Percentiles rank a stretch among this genome's conserved stretches.
Evolutionary conservation across 2,797 vertebrate genomes (phyloP).

Genomic region (Ispidina lecontei): DNA sequence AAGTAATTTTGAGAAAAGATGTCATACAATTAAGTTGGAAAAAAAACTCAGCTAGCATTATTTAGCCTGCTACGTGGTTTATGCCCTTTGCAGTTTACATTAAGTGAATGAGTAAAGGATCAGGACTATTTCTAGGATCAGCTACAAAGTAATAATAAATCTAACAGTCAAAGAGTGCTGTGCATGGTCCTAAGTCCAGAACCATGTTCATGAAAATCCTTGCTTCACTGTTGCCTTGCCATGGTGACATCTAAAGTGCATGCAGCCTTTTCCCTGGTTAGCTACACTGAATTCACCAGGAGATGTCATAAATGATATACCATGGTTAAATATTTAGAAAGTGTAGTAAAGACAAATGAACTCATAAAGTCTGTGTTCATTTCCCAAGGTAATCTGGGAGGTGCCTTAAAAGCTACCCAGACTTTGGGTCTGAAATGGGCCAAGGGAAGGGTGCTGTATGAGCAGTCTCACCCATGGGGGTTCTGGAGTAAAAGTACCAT

Average conservation of each 20-base stretch:
- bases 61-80: neutral
- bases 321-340: neutral
- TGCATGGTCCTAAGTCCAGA: neutral
- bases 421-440: neutral
- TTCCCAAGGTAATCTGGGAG: neutral
- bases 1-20: neutral
- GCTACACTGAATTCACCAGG: neutral
- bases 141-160: neutral
- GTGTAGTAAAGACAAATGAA: neutral
- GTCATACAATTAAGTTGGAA: neutral
- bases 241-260: neutral
- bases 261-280: neutral
- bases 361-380: neutral
- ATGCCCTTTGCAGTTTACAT: neutral
- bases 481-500: accelerated
- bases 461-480: accelerated
- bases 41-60: neutral
- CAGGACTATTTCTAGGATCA: neutral
- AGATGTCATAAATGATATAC: neutral
- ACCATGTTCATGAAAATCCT: neutral
- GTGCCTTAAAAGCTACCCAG: neutral
- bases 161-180: neutral
- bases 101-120: neutral
- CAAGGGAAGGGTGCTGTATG: neutral
- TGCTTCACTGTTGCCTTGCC: neutral